Evolutionary conservation across 30 jellyfish, hydroid and myxozoan genomes (phyloP).

Genomic region (Phacellophora camtschatica): DNA sequence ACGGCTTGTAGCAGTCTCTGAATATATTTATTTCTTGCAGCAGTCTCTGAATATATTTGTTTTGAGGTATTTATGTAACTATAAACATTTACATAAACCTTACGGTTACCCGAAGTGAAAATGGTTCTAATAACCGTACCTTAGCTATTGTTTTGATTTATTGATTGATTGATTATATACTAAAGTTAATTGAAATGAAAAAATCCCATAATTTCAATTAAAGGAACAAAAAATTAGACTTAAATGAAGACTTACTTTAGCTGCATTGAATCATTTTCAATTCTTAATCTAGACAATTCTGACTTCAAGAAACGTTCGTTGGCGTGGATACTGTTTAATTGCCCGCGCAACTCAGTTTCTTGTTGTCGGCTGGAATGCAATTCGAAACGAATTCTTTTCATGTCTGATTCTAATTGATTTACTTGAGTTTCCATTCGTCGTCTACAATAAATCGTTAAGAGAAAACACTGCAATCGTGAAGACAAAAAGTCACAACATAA

Average conservation of each 20-base stretch:
- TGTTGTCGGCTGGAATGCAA: slow-evolving; percentile 82
- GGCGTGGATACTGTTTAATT: slow-evolving; percentile 68
- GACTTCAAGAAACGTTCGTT: slow-evolving; percentile 87
- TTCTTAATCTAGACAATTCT: slow-evolving; percentile 81
- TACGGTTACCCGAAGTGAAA: no score
- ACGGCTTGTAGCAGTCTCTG: no score
- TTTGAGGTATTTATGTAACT: no score
- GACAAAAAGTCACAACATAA: no score
- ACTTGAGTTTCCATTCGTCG: slow-evolving; percentile 90
- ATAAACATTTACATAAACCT: no score
- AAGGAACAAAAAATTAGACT: background rate
- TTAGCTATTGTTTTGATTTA: no score
- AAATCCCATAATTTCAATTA: no score
- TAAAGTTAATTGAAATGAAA: no score
- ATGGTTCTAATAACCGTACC: no score
- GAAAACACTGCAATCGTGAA: background rate
- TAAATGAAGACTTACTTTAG: slow-evolving; percentile 72
- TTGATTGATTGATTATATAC: no score
- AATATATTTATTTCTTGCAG: no score
- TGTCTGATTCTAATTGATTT: slow-evolving; percentile 83
- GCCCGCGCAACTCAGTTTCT: slow-evolving; percentile 87
- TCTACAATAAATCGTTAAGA: slow-evolving; percentile 22
- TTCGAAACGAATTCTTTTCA: slow-evolving; percentile 79
- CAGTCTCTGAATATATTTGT: no score
- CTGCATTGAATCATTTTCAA: slow-evolving; percentile 81